Evolutionary conservation across 2,797 vertebrate genomes (phyloP), one percentile per base, ranked within the genome.

Genomic region (Melopsittacus undulatus): DNA sequence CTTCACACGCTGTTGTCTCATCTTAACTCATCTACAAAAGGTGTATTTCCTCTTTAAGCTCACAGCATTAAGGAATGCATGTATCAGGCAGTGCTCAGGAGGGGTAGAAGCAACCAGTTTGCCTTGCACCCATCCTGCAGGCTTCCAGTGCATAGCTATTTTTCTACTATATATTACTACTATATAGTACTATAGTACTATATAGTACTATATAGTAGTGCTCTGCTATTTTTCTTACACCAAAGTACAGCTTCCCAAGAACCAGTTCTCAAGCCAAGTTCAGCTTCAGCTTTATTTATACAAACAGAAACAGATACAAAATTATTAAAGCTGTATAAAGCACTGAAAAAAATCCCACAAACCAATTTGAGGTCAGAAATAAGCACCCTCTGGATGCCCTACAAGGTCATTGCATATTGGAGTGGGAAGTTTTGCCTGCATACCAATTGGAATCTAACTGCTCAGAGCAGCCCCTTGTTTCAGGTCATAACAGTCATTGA

Each of bases 281-380:
- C n/a, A 42, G 19, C 86, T 94, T 84, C 54, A 93, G 70, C 83
- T 96, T 96, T 96, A 95, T 96, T 92, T 84, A 61, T 20, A 88
- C 56, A 86, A 96, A 95, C 30, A 76, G 46, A 56, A 94, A 61
- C 56, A n/a, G 38, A 62, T 85, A 91, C 34, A 94, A 85, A 90
- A 79, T 72, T 56, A 73, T 46, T 7, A 29, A 81, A 87, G 9
- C 64, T 43, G 10, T 63, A 86, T 34, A 95, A 82, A 92, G 46
- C 49, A 73, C 21, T 29, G 22, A 7, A 75, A 59, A 89, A 75
- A 76, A 45, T 7, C 1, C 7, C 20, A 32, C 7, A 16, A 54
- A 64, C 22, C 8, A 1, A 22, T 59, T 84, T 62, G 61, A 73
- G 32, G 68, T 80, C 54, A 59, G 70, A 91, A 90, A 84, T 36